phyloP scores from a whole-genome alignment of 1,140 invertebrate species.

The Drosophila tristis region DNA sequence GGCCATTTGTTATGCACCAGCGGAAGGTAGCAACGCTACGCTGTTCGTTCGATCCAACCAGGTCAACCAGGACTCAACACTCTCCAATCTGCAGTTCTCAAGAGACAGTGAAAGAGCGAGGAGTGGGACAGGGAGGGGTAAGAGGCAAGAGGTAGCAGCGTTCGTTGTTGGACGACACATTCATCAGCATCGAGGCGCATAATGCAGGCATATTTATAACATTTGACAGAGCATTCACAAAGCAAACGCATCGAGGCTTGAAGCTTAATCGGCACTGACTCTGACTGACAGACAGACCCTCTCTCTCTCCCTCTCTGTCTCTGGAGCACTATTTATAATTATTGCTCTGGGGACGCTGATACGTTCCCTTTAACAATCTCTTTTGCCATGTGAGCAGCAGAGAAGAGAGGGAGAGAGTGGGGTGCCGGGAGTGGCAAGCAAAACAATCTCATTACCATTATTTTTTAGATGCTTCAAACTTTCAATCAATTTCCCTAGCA shows the following conservation, averaged over 20 bases:
- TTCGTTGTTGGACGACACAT: conserved; percentile 39
- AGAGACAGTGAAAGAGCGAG: neutral
- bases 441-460: conserved; percentile 80
- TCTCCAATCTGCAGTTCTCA: too few relatives aligned
- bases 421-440: conserved; percentile 16
- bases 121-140: conserved; percentile 18
- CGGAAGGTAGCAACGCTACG: conserved; percentile 13
- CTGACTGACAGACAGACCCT: conserved; percentile 3
- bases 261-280: conserved; percentile 25
- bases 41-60: conserved; percentile 36
- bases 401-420: too few relatives aligned
- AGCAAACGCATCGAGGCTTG: conserved; percentile 34
- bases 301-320: neutral
- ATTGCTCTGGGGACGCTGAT: conserved; percentile 26
- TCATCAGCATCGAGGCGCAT: conserved; percentile 52
- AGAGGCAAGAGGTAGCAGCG: too few relatives aligned
- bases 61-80: conserved; percentile 22
- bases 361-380: neutral
- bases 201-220: conserved; percentile 64
- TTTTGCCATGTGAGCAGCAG: conserved; percentile 27
- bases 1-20: conserved; percentile 59
- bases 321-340: conserved; percentile 55
- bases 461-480: conserved; percentile 70
- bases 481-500: conserved; percentile 79
- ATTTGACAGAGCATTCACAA: conserved; percentile 53